A percentile compares a stretch with the other conserved stretches of the same genome.
Conservation (phyloP, 1,140 invertebrate genomes). For the Drosophila ananassae region DNA sequence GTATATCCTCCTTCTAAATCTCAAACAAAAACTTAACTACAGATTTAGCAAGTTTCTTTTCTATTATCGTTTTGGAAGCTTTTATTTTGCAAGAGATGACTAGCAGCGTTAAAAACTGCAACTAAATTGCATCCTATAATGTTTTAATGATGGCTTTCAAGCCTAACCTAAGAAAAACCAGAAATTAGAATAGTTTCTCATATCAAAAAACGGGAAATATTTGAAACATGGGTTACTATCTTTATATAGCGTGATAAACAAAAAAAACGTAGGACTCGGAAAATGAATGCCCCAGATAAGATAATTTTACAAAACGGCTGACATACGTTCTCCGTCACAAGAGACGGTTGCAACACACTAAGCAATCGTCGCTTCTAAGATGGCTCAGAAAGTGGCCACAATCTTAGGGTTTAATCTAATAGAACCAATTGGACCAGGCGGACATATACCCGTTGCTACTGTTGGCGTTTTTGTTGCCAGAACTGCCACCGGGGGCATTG, state of each 20-base stretch:
- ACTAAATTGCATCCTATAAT: conserved; percentile 12
- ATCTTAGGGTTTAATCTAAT: conserved; percentile 39
- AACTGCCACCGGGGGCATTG: conserved; percentile 5
- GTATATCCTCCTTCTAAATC: conserved; percentile 31
- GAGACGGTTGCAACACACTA: conserved; percentile 8
- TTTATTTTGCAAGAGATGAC: conserved; percentile 43
- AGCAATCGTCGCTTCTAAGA: not conserved
- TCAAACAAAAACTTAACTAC: conserved; percentile 71
- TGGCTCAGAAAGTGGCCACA: conserved; percentile 1
- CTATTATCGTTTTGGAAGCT: conserved; percentile 37
- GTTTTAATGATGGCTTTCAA: not conserved
- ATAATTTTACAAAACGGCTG: not conserved
- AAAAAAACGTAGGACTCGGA: conserved; percentile 12
- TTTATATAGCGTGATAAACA: conserved; percentile 1
- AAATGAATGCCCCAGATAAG: not conserved
- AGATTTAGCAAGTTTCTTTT: conserved; percentile 41
- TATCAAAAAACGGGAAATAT: not conserved
- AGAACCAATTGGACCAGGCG: conserved; percentile 81
- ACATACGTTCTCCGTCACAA: not conserved
- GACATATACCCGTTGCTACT: conserved; percentile 50
- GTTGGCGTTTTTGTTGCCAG: conserved; percentile 38
- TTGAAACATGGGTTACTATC: not conserved
- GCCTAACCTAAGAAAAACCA: conserved; percentile 19
- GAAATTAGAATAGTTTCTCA: conserved; percentile 2
- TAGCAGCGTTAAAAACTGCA: conserved; percentile 51